These are phyloP conservation scores for Ichneumon xanthorius DNA, from an alignment of 2,888 invertebrate species.

Conservation along the genomic window DNA sequence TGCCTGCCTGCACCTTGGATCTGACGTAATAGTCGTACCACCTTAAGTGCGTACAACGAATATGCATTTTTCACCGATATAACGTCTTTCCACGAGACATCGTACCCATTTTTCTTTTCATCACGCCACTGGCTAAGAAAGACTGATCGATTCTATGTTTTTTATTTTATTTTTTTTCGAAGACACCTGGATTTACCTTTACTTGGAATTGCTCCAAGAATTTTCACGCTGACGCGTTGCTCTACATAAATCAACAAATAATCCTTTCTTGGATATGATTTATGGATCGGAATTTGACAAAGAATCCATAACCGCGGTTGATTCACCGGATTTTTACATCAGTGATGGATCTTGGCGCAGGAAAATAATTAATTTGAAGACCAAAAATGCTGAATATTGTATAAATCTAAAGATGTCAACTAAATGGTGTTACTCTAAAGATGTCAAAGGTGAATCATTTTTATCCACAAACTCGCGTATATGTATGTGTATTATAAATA, in stretches of 20 bases:
- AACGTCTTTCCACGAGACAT: not conserved
- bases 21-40: too few species aligned
- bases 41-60: not conserved
- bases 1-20: too few species aligned
- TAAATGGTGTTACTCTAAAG: too few species aligned
- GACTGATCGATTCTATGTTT: not conserved
- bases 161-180: not conserved
- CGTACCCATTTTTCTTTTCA: not conserved
- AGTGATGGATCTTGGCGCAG: too few species aligned
- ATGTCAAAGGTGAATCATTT: too few species aligned
- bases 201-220: not conserved
- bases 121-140: not conserved
- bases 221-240: not conserved
- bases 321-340: too few species aligned
- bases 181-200: not conserved
- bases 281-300: not conserved
- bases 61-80: not conserved
- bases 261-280: not conserved
- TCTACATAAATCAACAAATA: slow-evolving; percentile 5
- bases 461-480: too few species aligned
- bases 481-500: too few species aligned
- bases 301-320: too few species aligned
- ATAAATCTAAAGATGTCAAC: too few species aligned
- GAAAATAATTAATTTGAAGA: too few species aligned
- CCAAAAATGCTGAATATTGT: too few species aligned